These are phyloP conservation scores for Aelia acuminata DNA, from an alignment of 2,888 invertebrate species.

Conservation along the genomic window DNA sequence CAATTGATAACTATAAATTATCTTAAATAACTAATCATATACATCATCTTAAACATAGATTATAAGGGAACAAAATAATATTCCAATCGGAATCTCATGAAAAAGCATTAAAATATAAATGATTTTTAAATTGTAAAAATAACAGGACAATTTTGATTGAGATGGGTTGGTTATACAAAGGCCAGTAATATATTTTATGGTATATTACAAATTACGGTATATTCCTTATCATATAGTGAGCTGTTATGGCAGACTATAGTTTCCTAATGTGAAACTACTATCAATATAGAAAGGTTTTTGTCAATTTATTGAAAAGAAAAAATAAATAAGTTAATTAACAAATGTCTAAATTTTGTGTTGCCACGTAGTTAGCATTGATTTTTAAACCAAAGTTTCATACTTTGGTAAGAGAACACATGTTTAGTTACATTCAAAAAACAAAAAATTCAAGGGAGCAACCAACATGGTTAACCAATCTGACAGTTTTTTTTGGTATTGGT, in stretches of 20 bases:
- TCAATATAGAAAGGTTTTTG: not conserved
- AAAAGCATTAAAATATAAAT: not conserved
- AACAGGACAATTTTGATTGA: not conserved
- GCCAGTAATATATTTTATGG: not conserved
- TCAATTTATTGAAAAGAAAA: not conserved
- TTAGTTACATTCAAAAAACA: not conserved
- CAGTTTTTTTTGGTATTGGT: not conserved
- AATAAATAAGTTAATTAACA: too few species aligned
- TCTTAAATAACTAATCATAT: not conserved
- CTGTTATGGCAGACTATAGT: not conserved
- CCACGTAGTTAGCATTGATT: too few species aligned
- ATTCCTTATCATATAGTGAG: not conserved
- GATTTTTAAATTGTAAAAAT: not conserved
- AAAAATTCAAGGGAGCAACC: not conserved
- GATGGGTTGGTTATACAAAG: not conserved
- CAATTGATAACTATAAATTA: constrained; percentile 20
- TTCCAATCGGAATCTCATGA: not conserved
- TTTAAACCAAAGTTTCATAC: not conserved
- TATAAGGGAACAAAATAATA: not conserved
- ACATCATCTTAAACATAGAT: constrained; percentile 2
- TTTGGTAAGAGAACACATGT: not conserved
- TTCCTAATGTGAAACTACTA: not conserved
- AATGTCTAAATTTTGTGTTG: too few species aligned
- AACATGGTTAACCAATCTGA: not conserved
- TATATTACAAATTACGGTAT: not conserved